These are phyloP conservation scores for Coelopa frigida DNA, from an alignment of 1,140 invertebrate species.

Conservation along the genomic window DNA sequence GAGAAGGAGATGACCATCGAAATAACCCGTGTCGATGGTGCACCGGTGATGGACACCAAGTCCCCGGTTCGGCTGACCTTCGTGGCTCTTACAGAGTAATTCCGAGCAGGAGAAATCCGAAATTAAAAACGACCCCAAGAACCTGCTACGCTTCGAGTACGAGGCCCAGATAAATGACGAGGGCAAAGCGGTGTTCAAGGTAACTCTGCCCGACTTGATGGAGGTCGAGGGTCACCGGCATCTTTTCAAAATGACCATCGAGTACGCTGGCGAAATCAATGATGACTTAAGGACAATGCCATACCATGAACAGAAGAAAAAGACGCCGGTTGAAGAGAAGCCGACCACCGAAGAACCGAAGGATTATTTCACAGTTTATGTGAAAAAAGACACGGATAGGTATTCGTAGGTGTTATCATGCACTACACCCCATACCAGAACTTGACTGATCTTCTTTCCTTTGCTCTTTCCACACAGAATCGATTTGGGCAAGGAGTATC, in stretches of 20 bases:
- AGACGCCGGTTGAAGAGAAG: slow-evolving; percentile 1
- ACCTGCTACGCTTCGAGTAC: too few relatives aligned
- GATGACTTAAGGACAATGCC: too few relatives aligned
- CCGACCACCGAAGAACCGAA: slow-evolving; percentile 18
- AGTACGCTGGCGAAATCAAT: slow-evolving; percentile 24
- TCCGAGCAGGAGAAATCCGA: too few relatives aligned
- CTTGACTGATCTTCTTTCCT: too few relatives aligned
- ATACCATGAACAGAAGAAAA: slow-evolving; percentile 33
- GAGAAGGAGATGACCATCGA: slow-evolving; percentile 57
- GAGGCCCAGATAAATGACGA: slow-evolving; percentile 10
- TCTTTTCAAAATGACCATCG: slow-evolving; percentile 24
- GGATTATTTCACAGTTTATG: too few relatives aligned
- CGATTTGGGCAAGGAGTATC: slow-evolving; percentile 62
- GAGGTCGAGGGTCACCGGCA: slow-evolving; percentile 30
- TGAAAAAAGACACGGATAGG: too few relatives aligned
- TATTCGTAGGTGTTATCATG: too few relatives aligned
- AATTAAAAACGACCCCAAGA: too few relatives aligned
- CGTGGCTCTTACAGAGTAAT: slow-evolving; percentile 47
- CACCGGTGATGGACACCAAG: slow-evolving; percentile 27
- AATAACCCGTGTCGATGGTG: slow-evolving; percentile 26
- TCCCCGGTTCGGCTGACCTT: slow-evolving; percentile 57
- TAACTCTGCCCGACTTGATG: slow-evolving; percentile 26
- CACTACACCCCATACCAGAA: too few relatives aligned
- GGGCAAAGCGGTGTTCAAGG: too few relatives aligned
- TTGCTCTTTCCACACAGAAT: slow-evolving; percentile 43